phyloP scores from a whole-genome alignment of 2,888 invertebrate species.

The Pogonocherus hispidulus region DNA sequence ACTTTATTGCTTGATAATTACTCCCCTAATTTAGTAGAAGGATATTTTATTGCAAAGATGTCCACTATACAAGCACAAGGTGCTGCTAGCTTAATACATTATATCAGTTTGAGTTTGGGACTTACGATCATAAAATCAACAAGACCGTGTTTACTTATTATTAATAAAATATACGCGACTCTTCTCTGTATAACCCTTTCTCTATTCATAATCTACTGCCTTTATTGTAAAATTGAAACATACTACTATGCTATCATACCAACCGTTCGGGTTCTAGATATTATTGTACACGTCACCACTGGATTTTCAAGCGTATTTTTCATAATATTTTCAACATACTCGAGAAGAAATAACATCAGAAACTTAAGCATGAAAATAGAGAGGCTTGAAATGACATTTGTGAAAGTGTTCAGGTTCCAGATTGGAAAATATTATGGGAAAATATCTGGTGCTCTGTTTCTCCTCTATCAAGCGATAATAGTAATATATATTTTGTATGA shows the following conservation, averaged over 20 bases:
- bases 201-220: background rate
- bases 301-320: background rate
- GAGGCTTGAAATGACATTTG: background rate
- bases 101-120: background rate
- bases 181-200: background rate
- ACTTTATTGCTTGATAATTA: no score
- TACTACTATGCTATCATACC: background rate
- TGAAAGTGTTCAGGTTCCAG: background rate
- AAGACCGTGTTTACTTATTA: background rate
- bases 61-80: background rate
- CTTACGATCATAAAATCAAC: background rate
- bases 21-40: no score
- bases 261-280: constrained; percentile 3
- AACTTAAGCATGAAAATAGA: background rate
- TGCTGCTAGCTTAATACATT: background rate
- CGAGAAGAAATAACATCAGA: constrained; percentile 11
- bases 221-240: background rate
- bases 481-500: background rate
- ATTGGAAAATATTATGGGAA: background rate
- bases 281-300: background rate
- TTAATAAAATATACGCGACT: background rate
- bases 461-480: background rate
- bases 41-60: background rate
- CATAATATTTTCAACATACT: constrained; percentile 6
- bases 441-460: background rate